Evolutionary conservation across 2,113 vertebrate genomes (phyloP).

Genomic region (Mormoops blainvillei): DNA sequence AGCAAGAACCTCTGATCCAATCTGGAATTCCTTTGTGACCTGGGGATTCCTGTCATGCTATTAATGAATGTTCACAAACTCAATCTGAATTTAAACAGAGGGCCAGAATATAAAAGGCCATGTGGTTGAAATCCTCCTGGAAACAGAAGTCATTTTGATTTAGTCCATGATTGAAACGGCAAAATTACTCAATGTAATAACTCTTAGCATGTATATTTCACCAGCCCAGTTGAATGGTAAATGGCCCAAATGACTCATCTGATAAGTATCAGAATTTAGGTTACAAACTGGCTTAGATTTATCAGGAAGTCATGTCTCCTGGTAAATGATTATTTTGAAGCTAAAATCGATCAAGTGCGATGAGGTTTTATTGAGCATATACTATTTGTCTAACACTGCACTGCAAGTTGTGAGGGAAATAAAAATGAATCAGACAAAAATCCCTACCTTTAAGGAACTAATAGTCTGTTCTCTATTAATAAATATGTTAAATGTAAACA

Average conservation of each 20-base stretch:
- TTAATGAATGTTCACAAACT: neutral
- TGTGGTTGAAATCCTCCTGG: neutral
- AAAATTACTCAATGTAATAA: neutral
- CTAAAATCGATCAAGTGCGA: neutral
- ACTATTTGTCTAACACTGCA: neutral
- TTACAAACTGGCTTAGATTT: neutral
- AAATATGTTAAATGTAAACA: slow-evolving; percentile 7
- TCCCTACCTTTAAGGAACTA: neutral
- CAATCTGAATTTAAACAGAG: neutral
- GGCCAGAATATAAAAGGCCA: neutral
- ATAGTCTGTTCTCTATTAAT: neutral
- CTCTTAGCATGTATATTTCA: neutral
- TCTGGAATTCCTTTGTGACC: neutral
- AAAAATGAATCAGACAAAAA: slow-evolving; percentile 2
- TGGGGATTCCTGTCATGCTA: neutral
- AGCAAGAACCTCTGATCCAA: neutral
- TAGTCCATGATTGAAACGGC: neutral
- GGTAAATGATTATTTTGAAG: neutral
- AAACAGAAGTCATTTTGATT: slow-evolving; percentile 8
- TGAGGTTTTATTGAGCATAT: neutral
- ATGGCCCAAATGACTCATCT: neutral
- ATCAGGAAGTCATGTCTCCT: neutral
- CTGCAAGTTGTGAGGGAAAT: neutral
- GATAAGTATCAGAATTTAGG: neutral
- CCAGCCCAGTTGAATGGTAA: neutral